phyloP scores from a whole-genome alignment of 2,797 vertebrate species.

The Rousettus madagascariensis region DNA sequence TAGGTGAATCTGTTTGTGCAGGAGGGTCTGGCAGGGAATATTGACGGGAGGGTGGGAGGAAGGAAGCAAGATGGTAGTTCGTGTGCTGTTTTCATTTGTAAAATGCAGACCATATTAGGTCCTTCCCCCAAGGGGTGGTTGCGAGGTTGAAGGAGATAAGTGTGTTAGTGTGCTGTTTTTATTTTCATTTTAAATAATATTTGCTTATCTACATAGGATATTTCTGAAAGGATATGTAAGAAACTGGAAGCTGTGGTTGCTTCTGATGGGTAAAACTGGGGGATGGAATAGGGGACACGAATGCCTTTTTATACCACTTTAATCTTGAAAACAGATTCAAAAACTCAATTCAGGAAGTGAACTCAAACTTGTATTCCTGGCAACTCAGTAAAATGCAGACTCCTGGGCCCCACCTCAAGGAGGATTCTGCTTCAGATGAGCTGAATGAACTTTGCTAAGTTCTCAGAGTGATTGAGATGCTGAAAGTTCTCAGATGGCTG shows the following conservation, averaged over 20 bases:
- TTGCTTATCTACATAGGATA: neutral
- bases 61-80: neutral
- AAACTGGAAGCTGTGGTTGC: neutral
- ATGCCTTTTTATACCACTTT: neutral
- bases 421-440: neutral
- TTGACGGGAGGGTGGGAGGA: fast-evolving
- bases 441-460: neutral
- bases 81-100: neutral
- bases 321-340: neutral
- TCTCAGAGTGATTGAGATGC: neutral
- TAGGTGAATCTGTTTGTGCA: neutral
- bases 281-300: neutral
- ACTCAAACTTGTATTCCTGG: neutral
- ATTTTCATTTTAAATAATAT: neutral
- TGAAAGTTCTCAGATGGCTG: neutral
- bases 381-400: neutral
- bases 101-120: neutral
- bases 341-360: neutral
- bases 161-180: neutral
- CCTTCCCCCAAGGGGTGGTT: neutral
- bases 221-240: neutral
- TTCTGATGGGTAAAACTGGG: neutral
- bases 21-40: neutral
- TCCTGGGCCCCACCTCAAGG: neutral
- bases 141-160: too few relatives aligned